Conservation (phyloP, 2,797 vertebrate genomes). For the Rhabdophis nuchalis region DNA sequence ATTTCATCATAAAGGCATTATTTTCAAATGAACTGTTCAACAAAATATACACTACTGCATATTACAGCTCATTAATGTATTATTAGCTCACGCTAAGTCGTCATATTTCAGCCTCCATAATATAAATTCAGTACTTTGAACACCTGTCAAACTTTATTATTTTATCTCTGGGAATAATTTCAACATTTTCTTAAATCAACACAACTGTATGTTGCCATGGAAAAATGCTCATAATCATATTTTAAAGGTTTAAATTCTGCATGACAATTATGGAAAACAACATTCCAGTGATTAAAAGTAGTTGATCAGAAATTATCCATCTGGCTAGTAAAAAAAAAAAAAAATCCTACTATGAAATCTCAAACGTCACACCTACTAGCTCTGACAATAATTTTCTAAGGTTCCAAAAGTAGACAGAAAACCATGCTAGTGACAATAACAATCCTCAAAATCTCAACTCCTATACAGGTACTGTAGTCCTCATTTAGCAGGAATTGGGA, state of each 20-base stretch:
- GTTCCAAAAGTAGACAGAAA: constrained; percentile 22
- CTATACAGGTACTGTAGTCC: background rate
- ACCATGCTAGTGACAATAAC: background rate
- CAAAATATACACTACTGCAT: background rate
- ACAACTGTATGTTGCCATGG: constrained; percentile 32
- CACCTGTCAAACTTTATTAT: background rate
- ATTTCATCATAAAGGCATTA: background rate
- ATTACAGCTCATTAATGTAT: background rate
- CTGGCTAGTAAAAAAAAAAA: background rate
- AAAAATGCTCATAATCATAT: constrained; percentile 39
- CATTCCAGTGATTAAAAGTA: background rate
- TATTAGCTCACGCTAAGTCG: background rate
- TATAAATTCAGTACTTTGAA: constrained; percentile 14
- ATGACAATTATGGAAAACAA: constrained; percentile 15
- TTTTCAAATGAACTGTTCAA: background rate
- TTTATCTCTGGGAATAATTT: constrained; percentile 25
- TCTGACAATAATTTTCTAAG: background rate
- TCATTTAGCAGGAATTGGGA: background rate
- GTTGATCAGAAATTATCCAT: constrained; percentile 22
- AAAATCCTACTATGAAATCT: constrained; percentile 1
- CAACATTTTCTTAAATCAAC: constrained; percentile 20
- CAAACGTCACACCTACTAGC: constrained; percentile 13
- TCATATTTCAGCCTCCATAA: constrained; percentile 1
- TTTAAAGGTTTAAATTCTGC: constrained; percentile 26
- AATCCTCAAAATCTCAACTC: background rate